Conservation (phyloP, 2,113 vertebrate species). For the Petaurus breviceps region DNA sequence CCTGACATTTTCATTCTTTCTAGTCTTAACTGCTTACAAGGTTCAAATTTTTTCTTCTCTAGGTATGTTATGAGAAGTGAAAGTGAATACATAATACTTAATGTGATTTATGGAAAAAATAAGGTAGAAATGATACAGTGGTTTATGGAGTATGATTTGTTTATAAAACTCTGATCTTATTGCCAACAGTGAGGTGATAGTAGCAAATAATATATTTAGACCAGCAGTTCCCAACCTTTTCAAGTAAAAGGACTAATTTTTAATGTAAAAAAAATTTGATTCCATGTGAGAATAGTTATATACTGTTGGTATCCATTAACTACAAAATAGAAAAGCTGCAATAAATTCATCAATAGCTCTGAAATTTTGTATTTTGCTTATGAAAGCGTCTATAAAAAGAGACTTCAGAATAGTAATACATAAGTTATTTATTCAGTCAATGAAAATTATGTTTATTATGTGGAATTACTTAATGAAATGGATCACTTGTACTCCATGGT, state of each 20-base stretch:
- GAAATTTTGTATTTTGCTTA: neutral
- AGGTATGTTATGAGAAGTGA: neutral
- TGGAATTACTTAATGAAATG: neutral
- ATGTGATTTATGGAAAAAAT: slow-evolving; percentile 20
- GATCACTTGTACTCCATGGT: neutral
- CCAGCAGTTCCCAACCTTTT: neutral
- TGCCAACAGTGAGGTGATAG: neutral
- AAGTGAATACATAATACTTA: neutral
- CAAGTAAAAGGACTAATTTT: neutral
- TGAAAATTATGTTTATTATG: neutral
- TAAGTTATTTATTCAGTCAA: neutral
- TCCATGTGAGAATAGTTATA: neutral
- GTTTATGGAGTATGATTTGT: neutral
- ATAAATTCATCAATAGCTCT: neutral
- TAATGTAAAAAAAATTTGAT: neutral
- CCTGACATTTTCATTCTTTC: slow-evolving; percentile 17
- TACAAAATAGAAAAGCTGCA: neutral
- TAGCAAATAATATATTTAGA: neutral
- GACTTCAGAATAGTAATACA: neutral
- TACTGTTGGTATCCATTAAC: too few relatives aligned
- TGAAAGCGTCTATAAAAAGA: neutral
- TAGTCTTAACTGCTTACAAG: slow-evolving; percentile 50
- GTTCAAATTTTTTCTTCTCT: slow-evolving; percentile 77
- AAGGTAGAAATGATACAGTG: neutral
- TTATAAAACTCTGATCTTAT: neutral